A percentile compares a stretch with the other conserved stretches of the same genome.
Evolutionary conservation across 1,140 invertebrate species (phyloP).

Genomic region (Drosophila ananassae): DNA sequence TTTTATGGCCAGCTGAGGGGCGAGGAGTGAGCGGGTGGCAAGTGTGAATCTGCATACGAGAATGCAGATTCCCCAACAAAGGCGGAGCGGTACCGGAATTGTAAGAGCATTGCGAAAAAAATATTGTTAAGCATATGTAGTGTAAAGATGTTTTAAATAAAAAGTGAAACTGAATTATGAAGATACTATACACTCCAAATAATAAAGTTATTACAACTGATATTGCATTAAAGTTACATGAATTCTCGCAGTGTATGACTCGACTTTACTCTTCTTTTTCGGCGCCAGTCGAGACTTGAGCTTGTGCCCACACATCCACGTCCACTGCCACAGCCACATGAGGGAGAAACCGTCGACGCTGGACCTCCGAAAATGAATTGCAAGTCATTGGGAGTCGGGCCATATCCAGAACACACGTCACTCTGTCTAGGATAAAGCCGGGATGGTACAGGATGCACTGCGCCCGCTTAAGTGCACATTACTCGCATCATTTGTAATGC

Average conservation of each 20-base stretch:
- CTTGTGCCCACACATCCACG: slow-evolving; percentile 62
- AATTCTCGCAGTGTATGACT: slow-evolving; percentile 9
- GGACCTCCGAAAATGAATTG: slow-evolving; percentile 77
- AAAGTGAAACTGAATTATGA: background rate
- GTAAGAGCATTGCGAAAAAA: background rate
- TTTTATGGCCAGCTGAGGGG: slow-evolving; percentile 65
- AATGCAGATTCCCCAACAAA: slow-evolving; percentile 32
- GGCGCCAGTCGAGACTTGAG: slow-evolving; percentile 46
- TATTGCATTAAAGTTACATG: background rate
- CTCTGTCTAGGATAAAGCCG: slow-evolving; percentile 79
- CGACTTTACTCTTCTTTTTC: slow-evolving; percentile 28
- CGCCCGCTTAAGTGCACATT: slow-evolving; percentile 78
- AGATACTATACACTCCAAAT: background rate
- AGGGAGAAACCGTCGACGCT: slow-evolving; percentile 10
- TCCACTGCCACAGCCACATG: slow-evolving; percentile 46
- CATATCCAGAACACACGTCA: slow-evolving; percentile 82
- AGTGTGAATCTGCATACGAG: slow-evolving; percentile 77
- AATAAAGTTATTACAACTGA: background rate
- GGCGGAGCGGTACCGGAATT: slow-evolving; percentile 8
- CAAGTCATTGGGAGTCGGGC: slow-evolving; percentile 70
- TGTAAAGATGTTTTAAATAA: background rate
- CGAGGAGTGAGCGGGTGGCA: slow-evolving; percentile 34
- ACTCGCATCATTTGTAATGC: slow-evolving; percentile 82
- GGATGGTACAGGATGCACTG: slow-evolving; percentile 33
- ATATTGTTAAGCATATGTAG: background rate